Conservation (phyloP, 2,113 vertebrate genomes). For the Proteles cristata region DNA sequence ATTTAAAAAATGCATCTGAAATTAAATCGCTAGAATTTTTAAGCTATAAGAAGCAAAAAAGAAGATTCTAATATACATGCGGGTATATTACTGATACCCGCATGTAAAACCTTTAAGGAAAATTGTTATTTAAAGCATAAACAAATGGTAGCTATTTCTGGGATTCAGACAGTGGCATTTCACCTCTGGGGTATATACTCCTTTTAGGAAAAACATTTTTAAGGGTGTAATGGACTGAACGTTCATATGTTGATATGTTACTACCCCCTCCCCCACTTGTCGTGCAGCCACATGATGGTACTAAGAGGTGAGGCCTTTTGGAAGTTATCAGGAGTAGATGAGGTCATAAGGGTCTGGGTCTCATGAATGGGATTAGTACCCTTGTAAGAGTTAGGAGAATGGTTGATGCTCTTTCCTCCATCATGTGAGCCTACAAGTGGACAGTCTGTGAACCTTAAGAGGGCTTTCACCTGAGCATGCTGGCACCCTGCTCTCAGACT, state of each 20-base stretch:
- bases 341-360: not conserved
- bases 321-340: not conserved
- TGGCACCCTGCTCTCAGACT: not conserved
- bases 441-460: not conserved
- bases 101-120: not conserved
- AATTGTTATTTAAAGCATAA: slow-evolving; percentile 17
- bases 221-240: not conserved
- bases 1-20: slow-evolving; percentile 56
- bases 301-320: not conserved
- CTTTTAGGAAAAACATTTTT: slow-evolving; percentile 35
- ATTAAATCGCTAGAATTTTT: slow-evolving; percentile 17
- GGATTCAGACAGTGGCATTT: not conserved
- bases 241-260: not conserved
- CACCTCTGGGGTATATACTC: not conserved
- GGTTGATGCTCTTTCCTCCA: not conserved
- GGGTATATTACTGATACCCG: not conserved
- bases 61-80: too few relatives aligned
- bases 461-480: not conserved
- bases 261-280: not conserved
- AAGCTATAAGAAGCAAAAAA: slow-evolving; percentile 22
- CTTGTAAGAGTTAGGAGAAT: not conserved
- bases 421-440: not conserved
- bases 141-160: not conserved
- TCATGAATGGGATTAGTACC: not conserved
- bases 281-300: not conserved